Base-by-base conservation (phyloP, 2,113 vertebrate species). In the Choloepus hoffmanni region DNA sequence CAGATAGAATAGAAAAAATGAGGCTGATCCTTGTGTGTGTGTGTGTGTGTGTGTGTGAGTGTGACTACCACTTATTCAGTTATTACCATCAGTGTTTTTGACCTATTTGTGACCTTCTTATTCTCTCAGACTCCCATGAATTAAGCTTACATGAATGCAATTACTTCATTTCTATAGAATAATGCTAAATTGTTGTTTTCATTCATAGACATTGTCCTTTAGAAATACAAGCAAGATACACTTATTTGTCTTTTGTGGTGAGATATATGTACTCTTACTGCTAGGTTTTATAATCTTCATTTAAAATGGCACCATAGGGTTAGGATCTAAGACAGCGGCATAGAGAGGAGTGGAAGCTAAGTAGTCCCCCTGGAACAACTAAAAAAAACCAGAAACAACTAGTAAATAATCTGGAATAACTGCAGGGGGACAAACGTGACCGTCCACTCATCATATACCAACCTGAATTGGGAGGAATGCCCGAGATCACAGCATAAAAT, bases 71-170 rank as follows among this genome's bases (percentile, higher is more conserved):
- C 21, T 85, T 55, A 89, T 93, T 95, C 65, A 83, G 76, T 84
- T 55, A 36, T 36, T 36, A 36, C 36, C 82, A 95, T 86, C 78
- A 73, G 23, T 15, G 18, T 89, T 94, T 65, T 85, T 77, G 28
- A 8, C 92, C 30, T 79, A 62, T 84, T 95, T 9, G n/a, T 90
- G 48, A 76, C 33, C 74, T 85, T 88, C 36, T 68, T 89, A 74
- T n/a, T 50, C 28, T 53, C 5, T 63, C 50, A 81, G 70, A 85
- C 30, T 91, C 40, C 86, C 36, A 92, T 26, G 62, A 91, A 96
- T 88, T 83, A 94, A 95, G n/a, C n/a, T 96, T 87, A 78, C 10
- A 60, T 93, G 50, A 95, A 91, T 93, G 48, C 18, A 84, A 89
- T 88, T 50, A 89, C 33, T 89, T 89, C 43, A 76, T 73, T 90